Percentiles rank a stretch among this genome's conserved stretches.
Evolutionary conservation across 2,888 invertebrate species (phyloP).

Genomic region (Crematogaster levior): DNA sequence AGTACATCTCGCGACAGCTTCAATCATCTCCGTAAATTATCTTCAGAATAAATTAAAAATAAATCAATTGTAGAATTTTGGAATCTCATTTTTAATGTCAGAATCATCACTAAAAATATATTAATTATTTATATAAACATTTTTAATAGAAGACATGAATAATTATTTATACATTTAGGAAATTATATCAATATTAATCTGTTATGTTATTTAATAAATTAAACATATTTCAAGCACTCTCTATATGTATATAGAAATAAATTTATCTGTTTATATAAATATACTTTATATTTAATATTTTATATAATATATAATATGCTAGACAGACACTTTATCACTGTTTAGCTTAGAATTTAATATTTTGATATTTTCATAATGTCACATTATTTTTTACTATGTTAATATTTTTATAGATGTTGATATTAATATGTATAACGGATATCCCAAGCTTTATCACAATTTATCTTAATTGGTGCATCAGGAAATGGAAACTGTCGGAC

Average conservation of each 20-base stretch:
- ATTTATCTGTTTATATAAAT: neutral
- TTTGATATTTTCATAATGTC: neutral
- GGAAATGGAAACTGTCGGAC: conserved; percentile 55
- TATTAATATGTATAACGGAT: conserved; percentile 68
- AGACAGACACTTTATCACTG: neutral
- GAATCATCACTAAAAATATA: neutral
- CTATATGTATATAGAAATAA: neutral
- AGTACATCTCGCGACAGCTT: neutral
- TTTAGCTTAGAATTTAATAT: neutral
- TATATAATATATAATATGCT: neutral
- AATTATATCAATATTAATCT: neutral
- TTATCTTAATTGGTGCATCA: conserved; percentile 74
- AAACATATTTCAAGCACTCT: neutral
- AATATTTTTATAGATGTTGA: neutral
- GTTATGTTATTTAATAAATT: neutral
- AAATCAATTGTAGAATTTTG: neutral
- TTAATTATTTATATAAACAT: neutral
- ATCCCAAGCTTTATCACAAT: conserved; percentile 69
- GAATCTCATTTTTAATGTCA: neutral
- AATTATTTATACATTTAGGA: neutral
- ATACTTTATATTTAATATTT: neutral
- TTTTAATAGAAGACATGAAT: neutral
- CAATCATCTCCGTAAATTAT: neutral
- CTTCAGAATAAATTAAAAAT: conserved; percentile 15
- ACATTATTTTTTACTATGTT: neutral